Percentiles rank a stretch among this genome's conserved stretches.
phyloP scores from a whole-genome alignment of 1,140 invertebrate genomes.

The Danaus plexippus region DNA sequence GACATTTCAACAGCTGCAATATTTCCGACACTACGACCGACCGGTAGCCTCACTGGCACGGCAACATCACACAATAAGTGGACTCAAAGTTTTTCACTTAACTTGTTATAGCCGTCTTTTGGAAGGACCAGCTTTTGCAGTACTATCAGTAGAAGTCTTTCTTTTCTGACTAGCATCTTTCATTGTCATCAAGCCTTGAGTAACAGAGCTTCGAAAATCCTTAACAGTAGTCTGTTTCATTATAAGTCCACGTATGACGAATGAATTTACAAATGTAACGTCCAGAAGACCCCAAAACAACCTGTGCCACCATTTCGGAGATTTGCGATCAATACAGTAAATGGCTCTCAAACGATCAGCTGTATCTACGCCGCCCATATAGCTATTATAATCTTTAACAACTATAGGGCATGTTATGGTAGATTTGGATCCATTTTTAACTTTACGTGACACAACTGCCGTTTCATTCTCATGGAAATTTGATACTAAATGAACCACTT shows the following conservation, averaged over 20 bases:
- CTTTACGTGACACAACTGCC: conserved; percentile 22
- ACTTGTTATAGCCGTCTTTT: conserved; percentile 24
- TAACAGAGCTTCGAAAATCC: conserved; percentile 32
- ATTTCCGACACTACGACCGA: too few species aligned
- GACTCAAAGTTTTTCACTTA: too few species aligned
- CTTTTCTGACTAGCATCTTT: conserved; percentile 31
- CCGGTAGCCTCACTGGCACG: too few species aligned
- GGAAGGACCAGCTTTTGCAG: conserved; percentile 24
- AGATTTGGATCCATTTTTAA: conserved; percentile 21
- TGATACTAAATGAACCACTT: conserved; percentile 46
- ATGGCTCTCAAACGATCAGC: conserved; percentile 42
- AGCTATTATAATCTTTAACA: conserved; percentile 44
- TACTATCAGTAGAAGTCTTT: conserved; percentile 32
- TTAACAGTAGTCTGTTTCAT: conserved; percentile 29
- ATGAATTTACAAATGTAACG: conserved; percentile 34
- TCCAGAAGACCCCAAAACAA: conserved; percentile 45
- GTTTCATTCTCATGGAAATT: conserved; percentile 42
- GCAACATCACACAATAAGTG: too few species aligned
- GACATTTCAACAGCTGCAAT: too few species aligned
- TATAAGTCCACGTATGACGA: conserved; percentile 33
- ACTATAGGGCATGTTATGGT: conserved; percentile 29
- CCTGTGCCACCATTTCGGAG: conserved; percentile 49
- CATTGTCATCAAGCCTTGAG: conserved; percentile 32
- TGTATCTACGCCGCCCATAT: conserved; percentile 47
- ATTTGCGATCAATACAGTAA: conserved; percentile 46